Evolutionary conservation across 2,888 invertebrate genomes (phyloP), one percentile per base, ranked within the genome.

Genomic region (Eilema griseolum): DNA sequence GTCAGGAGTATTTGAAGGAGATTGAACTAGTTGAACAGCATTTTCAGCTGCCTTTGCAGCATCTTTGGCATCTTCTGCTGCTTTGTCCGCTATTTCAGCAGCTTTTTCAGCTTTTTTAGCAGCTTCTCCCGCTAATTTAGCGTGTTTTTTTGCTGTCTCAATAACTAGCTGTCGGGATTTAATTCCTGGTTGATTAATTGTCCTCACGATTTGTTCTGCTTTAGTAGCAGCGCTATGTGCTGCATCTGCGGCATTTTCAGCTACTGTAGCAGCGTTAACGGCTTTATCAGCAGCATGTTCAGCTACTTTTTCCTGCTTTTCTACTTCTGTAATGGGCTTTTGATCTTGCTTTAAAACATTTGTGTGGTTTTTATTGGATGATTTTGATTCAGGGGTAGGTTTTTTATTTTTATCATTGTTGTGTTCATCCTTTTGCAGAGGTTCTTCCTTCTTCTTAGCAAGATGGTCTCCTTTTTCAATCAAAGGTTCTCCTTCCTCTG

Each of bases 51-150:
- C 71, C 20, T 73, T 78, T 0, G 83, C 78, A 10, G 82, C 76
- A 59, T 70, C 74, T 24, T 81, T 74, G n/a, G 72, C 83, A 63
- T 71, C 72, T 41, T 62, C 62, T 11, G 62, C 62, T 26, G 62
- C 41, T 20, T 59, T 67, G 3, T 81, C 83, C n/a, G 80, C 80
- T 20, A 72, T 75, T 72, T 74, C 41, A 20, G 83, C 83, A 0
- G 78, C 83, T 28, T 80, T 69, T n/a, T 79, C 71, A 37, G 62
- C 62, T 24, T 82, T 78, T 61, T 84, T 83, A 69, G 80, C 80
- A 31, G 79, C 80, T 59, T 81, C 76, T 41, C 67, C 76, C 16
- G 83, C 81, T 31, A 74, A 23, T 63, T 67, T 72, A 31, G 76
- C 81, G 12, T 78, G 76, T 5, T 71, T 60, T 74, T 69, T 75